A percentile compares a stretch with the other conserved stretches of the same genome.
Evolutionary conservation across 2,797 vertebrate genomes (phyloP).

Genomic region (Coregonus suidteri): DNA sequence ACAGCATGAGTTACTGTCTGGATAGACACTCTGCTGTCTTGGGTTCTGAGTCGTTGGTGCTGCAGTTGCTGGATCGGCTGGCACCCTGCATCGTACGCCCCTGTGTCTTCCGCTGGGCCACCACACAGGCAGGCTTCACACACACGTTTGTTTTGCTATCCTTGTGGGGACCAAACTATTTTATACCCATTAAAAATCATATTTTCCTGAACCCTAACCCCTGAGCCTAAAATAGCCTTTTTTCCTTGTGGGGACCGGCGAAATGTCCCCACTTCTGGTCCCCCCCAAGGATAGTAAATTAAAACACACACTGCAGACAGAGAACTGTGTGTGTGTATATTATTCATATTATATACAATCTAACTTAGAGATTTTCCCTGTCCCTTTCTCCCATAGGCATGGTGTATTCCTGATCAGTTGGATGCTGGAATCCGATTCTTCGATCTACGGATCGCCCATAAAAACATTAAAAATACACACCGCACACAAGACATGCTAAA

Average conservation of each 20-base stretch:
- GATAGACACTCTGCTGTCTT: conserved; percentile 73
- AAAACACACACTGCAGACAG: too few species aligned
- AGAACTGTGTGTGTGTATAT: conserved; percentile 27
- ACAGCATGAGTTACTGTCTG: conserved; percentile 88
- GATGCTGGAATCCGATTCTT: conserved; percentile 83
- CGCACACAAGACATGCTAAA: background rate
- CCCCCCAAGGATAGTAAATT: too few species aligned
- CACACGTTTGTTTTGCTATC: background rate
- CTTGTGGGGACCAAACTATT: too few species aligned
- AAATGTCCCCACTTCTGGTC: too few species aligned
- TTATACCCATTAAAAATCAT: too few species aligned
- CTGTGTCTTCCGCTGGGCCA: conserved; percentile 68
- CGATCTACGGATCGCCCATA: conserved; percentile 84
- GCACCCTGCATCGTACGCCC: conserved; percentile 57
- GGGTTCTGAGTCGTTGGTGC: conserved; percentile 59
- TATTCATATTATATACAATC: background rate
- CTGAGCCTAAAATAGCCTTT: too few species aligned
- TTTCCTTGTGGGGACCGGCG: too few species aligned
- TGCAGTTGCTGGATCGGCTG: conserved; percentile 67
- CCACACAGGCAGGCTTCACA: conserved; percentile 61
- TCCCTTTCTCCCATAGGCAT: conserved; percentile 49
- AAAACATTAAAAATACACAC: conserved; percentile 25
- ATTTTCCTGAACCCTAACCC: too few species aligned
- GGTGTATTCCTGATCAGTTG: conserved; percentile 76
- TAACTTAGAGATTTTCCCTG: conserved; percentile 35